Evolutionary conservation across 2,888 invertebrate genomes (phyloP), one percentile per base, ranked within the genome.

Genomic region (Maniola hyperantus): DNA sequence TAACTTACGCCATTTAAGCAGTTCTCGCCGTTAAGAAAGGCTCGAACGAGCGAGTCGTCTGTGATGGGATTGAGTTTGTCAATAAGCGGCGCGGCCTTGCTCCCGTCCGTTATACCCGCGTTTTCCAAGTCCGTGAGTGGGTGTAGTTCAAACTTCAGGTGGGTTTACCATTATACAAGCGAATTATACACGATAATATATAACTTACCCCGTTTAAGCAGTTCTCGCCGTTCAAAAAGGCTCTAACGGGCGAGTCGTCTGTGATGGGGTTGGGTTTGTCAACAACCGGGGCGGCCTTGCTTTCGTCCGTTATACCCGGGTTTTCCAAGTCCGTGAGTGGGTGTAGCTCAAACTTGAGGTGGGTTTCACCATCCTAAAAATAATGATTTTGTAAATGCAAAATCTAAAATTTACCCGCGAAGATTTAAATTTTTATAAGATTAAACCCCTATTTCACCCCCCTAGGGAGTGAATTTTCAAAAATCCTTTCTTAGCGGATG

Each of bases 1-100:
- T 51, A 61, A 84, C 94, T 91, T 87, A 97, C 97, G 77, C 98
- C 98, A 79, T 95, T 95, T 4, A 99, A 90, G 81, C 98, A 99
- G 79, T 97, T 95, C 74, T 96, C 96, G 34, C 97, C 98, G 71
- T 94, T 95, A 0, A 99, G 89, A 79, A 99, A 97, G 53, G 95
- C 96, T 69, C 95, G 92, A 0, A 97, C 95, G 0, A 97, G 95
- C 54, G 95, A 94, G 51, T 95, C 93, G 81, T 97, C 96, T 0
- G 77, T 78, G 0, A 81, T 74, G 0, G 83, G 82, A 0, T 72
- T 55, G 0, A 81, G 74, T 54, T 77, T 82, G 8, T 81, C 80
- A 0, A 73, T 5, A 6, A 74, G 33, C 10, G 76, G 75, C 1
- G 75, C 59, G 5, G 73, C 66, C 42, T 71, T 72, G 13, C 53